Evolutionary conservation across 30 jellyfish, hydroid and myxozoan genomes (phyloP), one percentile per base, ranked within the genome.

Genomic region (Aurelia coerulea): DNA sequence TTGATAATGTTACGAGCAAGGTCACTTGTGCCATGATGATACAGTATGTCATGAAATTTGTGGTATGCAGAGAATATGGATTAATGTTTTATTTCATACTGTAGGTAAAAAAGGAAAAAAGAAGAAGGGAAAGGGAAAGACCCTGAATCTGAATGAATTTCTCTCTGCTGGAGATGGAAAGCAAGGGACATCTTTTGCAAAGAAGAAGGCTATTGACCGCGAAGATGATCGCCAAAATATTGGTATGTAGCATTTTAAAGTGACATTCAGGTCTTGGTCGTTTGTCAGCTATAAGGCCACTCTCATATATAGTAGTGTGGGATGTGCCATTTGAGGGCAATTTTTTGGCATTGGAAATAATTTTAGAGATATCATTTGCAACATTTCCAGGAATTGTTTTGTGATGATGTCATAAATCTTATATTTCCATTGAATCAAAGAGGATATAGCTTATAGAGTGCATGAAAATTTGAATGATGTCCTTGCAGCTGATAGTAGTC

Each of bases 21-120:
- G 5, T 37, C 49, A 37, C 49, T 37, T 37, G 5, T 23, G 29
- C 29, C 29, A 23, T 23, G 29, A 23, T 23, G 29, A 23, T 23
- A 23, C 29, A 23, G 29, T 23, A 23, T 23, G 29, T 23, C 29
- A 1, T 39, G 51, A 39, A 39, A 39, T 39, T 39, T 39, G 51
- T 39, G 51, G 51, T 39, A 9, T 9, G 0, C 51, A 39, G 51
- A 3, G 51, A 39, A 39, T 39, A 37, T 23, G 29, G 29, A 23
- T 23, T 23, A 23, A 23, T 23, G 29, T 23, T 23, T 23, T 23
- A 23, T 23, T 23, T 23, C 29, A 23, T 23, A 23, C 29, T 23
- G 29, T 23, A 88, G 98, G 98, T 80, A 88, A 83, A 71, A 88
- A 88, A 77, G 97, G 97, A 15, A 93, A 93, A 54, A 88, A 88